Base-by-base conservation (phyloP, 2,113 vertebrate genomes). In the Actenoides hombroni region DNA sequence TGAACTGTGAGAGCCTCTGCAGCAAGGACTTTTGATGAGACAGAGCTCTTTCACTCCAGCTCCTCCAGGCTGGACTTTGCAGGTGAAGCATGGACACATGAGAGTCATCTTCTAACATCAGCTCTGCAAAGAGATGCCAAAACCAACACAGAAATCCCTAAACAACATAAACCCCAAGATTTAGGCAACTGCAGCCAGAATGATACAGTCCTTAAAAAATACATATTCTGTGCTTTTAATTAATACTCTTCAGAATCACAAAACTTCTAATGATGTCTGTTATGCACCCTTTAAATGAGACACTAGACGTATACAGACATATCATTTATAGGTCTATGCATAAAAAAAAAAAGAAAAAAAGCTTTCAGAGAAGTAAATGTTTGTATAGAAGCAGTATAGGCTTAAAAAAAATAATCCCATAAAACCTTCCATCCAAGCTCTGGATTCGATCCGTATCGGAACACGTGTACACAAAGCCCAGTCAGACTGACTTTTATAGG, bases 201-300 rank as follows among this genome's bases (percentile, higher is more conserved):
- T 6, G 18, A 35, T 8, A 60, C 5, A 26, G 19, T 16, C n/a
- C 61, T 87, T 67, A 82, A 74, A 65, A 65, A 73, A 54, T 3
- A 61, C 0, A 5, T 3, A 9, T 29, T 78, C 40, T 51, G n/a
- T 35, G 48, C 0, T 65, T 90, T 83, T 8, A 73, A 53, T 40
- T 63, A 9, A 69, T 35, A 82, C 69, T 79, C 74, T 61, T 76
- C 24, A 63, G 11, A 48, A 86, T 16, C 13, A 73, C 21, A 81
- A 46, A 92, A 51, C 33, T 86, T 42, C 37, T 31, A 65, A 46
- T 1, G 1, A 33, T 19, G 23, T 64, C n/a, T 70, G 35, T 28
- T 20, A 61, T 0, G 6, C 39, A 33, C 11, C 73, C 60, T 6
- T 69, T 48, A 68, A 28, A 35, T 7, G 10, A 65, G 71, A 64